A percentile compares a stretch with the other conserved stretches of the same genome.
These are phyloP conservation scores for Pristionchus fissidentatus DNA, from an alignment of 2,888 invertebrate genomes.

Conservation along the genomic window DNA sequence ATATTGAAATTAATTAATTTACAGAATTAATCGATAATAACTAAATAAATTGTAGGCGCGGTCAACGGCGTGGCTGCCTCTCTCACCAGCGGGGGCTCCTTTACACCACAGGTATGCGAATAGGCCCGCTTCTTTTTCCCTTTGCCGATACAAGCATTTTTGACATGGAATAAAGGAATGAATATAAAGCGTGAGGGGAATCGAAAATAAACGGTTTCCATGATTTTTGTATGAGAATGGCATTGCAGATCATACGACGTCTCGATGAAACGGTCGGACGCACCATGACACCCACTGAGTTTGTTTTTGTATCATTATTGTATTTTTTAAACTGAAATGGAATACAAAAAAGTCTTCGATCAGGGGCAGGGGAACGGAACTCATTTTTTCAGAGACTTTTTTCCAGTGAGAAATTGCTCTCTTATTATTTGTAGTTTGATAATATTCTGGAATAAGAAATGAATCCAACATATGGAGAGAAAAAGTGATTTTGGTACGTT, in stretches of 20 bases:
- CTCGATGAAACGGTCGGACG: not conserved
- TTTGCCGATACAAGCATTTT: not conserved
- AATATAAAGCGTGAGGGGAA: not conserved
- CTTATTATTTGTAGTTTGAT: too few species aligned
- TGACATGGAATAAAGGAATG: not conserved
- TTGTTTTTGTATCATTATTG: not conserved
- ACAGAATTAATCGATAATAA: not conserved
- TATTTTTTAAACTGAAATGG: not conserved
- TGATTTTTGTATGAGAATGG: not conserved
- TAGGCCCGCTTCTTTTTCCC: not conserved
- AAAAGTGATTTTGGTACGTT: not conserved
- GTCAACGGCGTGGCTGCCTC: not conserved
- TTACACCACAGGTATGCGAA: constrained; percentile 22
- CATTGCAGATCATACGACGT: constrained; percentile 2
- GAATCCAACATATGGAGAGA: not conserved
- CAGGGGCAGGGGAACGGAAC: not conserved
- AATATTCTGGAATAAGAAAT: not conserved
- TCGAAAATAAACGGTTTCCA: not conserved
- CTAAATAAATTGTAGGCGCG: not conserved
- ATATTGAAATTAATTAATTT: not conserved
- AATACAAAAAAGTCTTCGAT: not conserved
- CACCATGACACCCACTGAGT: constrained; percentile 12
- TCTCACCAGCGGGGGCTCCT: not conserved
- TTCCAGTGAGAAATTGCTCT: not conserved
- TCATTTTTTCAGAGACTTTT: not conserved